Evolutionary conservation across 2,888 invertebrate genomes (phyloP), one percentile per base, ranked within the genome.

Genomic region (Phengaris arion): DNA sequence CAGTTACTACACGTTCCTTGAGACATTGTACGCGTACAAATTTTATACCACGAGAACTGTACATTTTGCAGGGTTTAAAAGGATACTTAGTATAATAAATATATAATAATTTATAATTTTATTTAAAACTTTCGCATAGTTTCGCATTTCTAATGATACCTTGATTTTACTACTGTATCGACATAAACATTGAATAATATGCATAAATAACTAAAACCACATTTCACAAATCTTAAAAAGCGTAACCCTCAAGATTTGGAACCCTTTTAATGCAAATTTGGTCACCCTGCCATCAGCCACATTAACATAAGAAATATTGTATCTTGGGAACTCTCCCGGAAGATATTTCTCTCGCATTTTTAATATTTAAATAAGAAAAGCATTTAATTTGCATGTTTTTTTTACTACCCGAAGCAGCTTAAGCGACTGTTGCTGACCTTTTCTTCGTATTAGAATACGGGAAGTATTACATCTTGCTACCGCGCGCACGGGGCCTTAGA

Each of bases 341-440:
- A 72, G 15, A 52, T 12, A 35, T 22, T 72, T 52, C 70, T 45
- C 64, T 64, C 13, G 64, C 45, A 6, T 64, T 64, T 64, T 64
- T 64, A 13, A 64, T 64, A 64, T 64, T 64, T 64, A 64, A 64
- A 64, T 64, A 64, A 64, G 64, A 64, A 64, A 64, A 13, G 64
- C 13, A 45, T 64, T 64, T 35, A 13, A 35, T 64, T 64, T 64
- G 35, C 64, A 64, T 64, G 0, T 35, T 64, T 59, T 35, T 48
- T 64, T 64, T 35, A 64, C 2, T 2, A 64, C 59, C 22, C 12
- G 10, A 59, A 22, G 45, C 35, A 4, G 64, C 12, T n/a, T 22
- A 35, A 4, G 6, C 59, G 59, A 64, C 12, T 64, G 35, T 64
- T 6, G 35, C 64, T 13, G 6, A 45, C 35, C 10, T 45, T 45